A percentile compares a stretch with the other conserved stretches of the same genome.
Conservation (phyloP, 2,113 vertebrate species). For the Lagopus leucura region DNA sequence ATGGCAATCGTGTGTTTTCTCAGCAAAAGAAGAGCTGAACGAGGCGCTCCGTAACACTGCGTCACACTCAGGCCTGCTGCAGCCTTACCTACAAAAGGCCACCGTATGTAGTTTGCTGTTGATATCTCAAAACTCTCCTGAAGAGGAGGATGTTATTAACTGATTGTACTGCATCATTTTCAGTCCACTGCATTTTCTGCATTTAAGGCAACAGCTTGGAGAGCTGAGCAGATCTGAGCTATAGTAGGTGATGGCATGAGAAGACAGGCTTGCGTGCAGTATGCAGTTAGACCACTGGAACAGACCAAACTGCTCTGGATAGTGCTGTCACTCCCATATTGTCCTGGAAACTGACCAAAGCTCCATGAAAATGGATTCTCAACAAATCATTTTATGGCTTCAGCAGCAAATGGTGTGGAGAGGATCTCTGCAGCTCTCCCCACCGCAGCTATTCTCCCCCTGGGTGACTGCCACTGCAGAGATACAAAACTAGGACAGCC, state of each 20-base stretch:
- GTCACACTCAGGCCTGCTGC: not conserved
- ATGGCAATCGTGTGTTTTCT: accelerated
- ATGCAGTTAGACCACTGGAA: not conserved
- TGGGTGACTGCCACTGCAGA: not conserved
- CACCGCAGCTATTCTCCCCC: not conserved
- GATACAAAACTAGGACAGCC: not conserved
- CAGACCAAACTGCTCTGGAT: accelerated
- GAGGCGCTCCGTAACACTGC: not conserved
- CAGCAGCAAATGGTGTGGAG: not conserved
- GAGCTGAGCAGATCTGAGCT: accelerated
- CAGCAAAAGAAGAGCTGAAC: not conserved
- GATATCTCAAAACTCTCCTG: not conserved
- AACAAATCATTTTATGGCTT: not conserved
- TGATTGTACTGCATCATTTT: not conserved
- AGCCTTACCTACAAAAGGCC: not conserved
- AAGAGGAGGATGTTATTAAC: not conserved
- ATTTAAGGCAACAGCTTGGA: not conserved
- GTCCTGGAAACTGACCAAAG: not conserved
- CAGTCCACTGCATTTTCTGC: not conserved
- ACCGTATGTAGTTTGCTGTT: not conserved
- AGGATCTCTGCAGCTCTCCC: not conserved
- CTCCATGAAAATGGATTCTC: not conserved
- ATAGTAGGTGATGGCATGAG: not conserved
- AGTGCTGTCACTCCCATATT: not conserved
- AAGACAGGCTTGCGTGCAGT: not conserved